These are phyloP conservation scores for Cephalopterus ornatus DNA, from an alignment of 2,113 vertebrate species.

Conservation along the genomic window DNA sequence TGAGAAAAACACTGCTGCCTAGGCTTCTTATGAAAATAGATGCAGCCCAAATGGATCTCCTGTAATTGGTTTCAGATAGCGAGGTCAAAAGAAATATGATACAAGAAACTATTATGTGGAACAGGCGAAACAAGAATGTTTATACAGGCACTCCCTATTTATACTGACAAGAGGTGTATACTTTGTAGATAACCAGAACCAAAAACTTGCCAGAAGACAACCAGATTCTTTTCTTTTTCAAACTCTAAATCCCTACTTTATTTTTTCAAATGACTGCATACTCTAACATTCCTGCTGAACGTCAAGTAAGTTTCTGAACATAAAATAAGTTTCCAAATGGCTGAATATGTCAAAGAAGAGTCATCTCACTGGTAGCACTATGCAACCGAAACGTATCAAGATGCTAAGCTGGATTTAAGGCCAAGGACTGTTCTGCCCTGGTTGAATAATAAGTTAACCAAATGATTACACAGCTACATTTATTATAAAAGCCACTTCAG, in stretches of 20 bases:
- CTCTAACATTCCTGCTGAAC: constrained; percentile 22
- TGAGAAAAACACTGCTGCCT: constrained; percentile 88
- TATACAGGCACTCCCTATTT: constrained; percentile 92
- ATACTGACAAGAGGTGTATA: constrained; percentile 79
- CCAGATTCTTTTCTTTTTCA: constrained; percentile 51
- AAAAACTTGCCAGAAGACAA: constrained; percentile 64
- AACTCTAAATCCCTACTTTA: background rate
- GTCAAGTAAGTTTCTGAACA: constrained; percentile 10
- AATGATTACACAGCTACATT: background rate
- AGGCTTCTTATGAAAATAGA: constrained; percentile 97
- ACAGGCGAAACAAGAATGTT: constrained; percentile 95
- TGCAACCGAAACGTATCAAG: background rate
- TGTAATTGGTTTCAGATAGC: constrained; percentile 99
- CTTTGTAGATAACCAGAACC: constrained; percentile 76
- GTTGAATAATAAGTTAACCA: constrained; percentile 37
- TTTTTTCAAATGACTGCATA: constrained; percentile 23
- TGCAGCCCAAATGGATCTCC: constrained; percentile 97
- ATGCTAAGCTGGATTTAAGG: constrained; percentile 56
- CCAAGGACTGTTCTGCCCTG: constrained; percentile 7
- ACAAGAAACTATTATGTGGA: constrained; percentile 92
- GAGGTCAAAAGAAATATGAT: constrained; percentile 95
- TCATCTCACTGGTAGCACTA: constrained; percentile 5
- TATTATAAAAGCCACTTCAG: background rate
- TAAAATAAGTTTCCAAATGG: constrained; percentile 61
- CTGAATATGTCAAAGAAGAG: constrained; percentile 53